phyloP scores from a whole-genome alignment of 1,140 invertebrate species.

The Gyrodactylus bullatarudis region DNA sequence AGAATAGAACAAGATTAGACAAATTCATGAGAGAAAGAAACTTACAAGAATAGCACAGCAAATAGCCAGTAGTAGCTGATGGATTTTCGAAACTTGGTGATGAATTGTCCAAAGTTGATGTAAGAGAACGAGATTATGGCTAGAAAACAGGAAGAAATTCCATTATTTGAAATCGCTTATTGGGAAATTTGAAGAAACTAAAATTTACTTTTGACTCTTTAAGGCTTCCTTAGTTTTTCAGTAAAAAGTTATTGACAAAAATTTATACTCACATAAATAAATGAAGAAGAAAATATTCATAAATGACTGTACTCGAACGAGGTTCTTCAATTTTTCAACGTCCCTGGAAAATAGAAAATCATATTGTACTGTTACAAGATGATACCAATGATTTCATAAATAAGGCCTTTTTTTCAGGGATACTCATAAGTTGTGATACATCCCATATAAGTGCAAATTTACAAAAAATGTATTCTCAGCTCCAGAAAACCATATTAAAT shows the following conservation, averaged over 20 bases:
- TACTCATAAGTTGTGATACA: too few species aligned
- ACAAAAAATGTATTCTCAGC: too few species aligned
- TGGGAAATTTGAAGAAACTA: too few species aligned
- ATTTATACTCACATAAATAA: background rate
- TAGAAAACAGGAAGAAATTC: background rate
- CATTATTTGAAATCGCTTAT: background rate
- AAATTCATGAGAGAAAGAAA: background rate
- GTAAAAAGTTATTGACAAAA: too few species aligned
- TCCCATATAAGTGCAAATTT: too few species aligned
- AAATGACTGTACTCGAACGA: background rate
- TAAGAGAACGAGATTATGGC: background rate
- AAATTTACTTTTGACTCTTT: too few species aligned
- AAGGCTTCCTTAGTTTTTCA: too few species aligned
- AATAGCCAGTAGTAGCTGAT: background rate
- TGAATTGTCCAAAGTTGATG: background rate
- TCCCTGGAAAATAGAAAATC: background rate
- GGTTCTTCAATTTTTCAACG: background rate
- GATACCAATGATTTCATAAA: too few species aligned
- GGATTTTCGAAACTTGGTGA: background rate
- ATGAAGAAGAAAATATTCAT: background rate
- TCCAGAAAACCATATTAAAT: too few species aligned
- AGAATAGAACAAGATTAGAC: background rate
- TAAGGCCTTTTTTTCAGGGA: too few species aligned
- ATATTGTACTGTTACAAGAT: too few species aligned
- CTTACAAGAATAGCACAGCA: background rate